Evolutionary conservation across 2,888 invertebrate genomes (phyloP).

Genomic region (Acanthosepion esculentum): DNA sequence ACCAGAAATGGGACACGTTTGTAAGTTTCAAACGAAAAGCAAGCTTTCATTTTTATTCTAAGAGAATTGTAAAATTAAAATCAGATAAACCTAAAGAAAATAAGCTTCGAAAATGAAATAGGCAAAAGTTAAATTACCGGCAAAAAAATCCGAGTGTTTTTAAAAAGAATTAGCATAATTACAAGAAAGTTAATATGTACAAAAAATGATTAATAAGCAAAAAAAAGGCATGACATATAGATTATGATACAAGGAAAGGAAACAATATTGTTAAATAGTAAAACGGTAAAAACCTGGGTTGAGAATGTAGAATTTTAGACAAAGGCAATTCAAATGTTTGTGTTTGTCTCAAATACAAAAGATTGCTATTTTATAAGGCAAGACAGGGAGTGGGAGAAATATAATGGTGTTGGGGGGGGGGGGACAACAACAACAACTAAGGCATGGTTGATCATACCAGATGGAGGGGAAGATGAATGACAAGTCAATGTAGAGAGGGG

Average conservation of each 20-base stretch:
- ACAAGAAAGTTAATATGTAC: no score
- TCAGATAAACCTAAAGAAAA: not conserved
- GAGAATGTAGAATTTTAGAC: not conserved
- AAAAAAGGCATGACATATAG: no score
- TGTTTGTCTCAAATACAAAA: not conserved
- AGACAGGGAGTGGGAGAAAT: not conserved
- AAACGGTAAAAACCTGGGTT: no score
- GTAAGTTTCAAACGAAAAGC: no score
- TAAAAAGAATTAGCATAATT: no score
- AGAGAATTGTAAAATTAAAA: no score
- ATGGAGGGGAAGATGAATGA: not conserved
- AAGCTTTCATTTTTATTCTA: no score
- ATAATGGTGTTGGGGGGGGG: not conserved
- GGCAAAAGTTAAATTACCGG: no score
- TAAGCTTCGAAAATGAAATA: not conserved
- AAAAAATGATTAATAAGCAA: no score
- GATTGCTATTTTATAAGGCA: not conserved
- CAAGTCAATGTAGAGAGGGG: not conserved
- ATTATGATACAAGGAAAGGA: no score
- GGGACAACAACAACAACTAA: not conserved
- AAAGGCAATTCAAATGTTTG: conserved; percentile 15
- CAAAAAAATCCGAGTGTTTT: not conserved
- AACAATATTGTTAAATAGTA: no score
- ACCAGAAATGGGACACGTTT: no score
- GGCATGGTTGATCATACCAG: not conserved